Conservation (phyloP, 2,113 vertebrate species). For the Crotalus viridis region DNA sequence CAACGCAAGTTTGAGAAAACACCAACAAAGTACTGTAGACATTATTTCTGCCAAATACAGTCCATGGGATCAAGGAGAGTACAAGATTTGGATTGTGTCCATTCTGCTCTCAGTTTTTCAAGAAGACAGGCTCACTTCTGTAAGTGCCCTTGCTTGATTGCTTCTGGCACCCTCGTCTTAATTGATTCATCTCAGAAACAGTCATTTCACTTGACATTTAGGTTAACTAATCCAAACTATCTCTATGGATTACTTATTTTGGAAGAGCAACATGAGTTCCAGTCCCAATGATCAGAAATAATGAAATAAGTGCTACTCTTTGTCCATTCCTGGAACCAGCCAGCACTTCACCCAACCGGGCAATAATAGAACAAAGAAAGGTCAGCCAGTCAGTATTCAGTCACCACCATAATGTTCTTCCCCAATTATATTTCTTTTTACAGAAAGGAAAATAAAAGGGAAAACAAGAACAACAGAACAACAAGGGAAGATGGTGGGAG, state of each 20-base stretch:
- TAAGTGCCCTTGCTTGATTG: background rate
- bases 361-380: background rate
- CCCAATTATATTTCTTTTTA: background rate
- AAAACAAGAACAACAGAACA: background rate
- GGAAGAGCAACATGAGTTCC: background rate
- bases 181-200: background rate
- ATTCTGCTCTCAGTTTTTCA: background rate
- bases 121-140: background rate
- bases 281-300: background rate
- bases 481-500: background rate
- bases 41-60: background rate
- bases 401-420: background rate
- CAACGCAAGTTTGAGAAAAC: background rate
- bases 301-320: background rate
- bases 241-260: background rate
- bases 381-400: background rate
- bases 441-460: background rate
- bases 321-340: background rate
- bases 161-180: background rate
- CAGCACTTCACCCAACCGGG: background rate
- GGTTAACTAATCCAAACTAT: background rate
- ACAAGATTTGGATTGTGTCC: background rate
- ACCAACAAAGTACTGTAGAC: background rate
- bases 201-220: background rate
- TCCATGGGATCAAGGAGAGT: background rate